Conservation (phyloP, 2,888 invertebrate species). For the Xylota segnis region DNA sequence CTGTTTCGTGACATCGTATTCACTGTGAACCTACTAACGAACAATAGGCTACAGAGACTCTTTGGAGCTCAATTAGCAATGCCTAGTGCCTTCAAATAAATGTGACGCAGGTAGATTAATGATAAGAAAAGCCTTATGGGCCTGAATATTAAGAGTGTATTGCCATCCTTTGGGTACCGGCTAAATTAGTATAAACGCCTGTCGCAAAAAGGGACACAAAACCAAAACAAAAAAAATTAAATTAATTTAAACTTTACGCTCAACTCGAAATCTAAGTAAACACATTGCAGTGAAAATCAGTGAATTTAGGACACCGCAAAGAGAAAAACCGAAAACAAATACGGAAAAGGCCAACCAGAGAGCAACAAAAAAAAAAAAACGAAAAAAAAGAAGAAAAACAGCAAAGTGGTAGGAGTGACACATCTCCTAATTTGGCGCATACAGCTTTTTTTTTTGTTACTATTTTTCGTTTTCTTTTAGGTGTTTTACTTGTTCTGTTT, state of each 20-base stretch:
- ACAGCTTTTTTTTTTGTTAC: constrained; percentile 24
- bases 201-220: constrained; percentile 1
- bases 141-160: too few species aligned
- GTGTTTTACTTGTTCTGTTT: neutral
- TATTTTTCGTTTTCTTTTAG: constrained; percentile 1
- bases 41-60: too few species aligned
- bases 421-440: constrained; percentile 74
- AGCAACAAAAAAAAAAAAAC: constrained; percentile 9
- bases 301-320: constrained; percentile 56
- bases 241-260: constrained; percentile 30
- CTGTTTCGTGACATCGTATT: too few species aligned
- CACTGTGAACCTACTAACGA: too few species aligned
- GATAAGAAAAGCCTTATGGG: too few species aligned
- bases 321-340: constrained; percentile 31
- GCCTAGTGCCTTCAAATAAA: too few species aligned
- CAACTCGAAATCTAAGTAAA: constrained; percentile 16
- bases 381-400: constrained; percentile 1
- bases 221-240: constrained; percentile 2
- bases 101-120: too few species aligned
- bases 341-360: constrained; percentile 27
- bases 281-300: constrained; percentile 50
- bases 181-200: too few species aligned
- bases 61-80: too few species aligned
- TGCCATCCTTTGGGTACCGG: too few species aligned
- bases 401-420: constrained; percentile 46